A percentile compares a stretch with the other conserved stretches of the same genome.
phyloP scores from a whole-genome alignment of 2,888 invertebrate genomes.

The Tholera decimalis region DNA sequence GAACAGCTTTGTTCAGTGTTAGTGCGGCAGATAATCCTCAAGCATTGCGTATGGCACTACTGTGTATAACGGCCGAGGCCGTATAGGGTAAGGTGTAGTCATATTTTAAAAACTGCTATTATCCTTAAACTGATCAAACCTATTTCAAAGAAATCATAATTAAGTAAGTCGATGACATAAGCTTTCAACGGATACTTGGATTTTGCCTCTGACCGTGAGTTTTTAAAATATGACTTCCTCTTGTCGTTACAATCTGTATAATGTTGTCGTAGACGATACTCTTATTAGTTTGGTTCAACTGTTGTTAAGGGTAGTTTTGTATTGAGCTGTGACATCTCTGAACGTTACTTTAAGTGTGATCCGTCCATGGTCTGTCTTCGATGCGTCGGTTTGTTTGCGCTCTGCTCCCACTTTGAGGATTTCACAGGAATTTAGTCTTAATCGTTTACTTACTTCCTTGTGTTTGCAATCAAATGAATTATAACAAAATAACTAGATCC shows the following conservation, averaged over 20 bases:
- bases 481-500: neutral
- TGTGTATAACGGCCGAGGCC: neutral
- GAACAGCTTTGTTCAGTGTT: neutral
- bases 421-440: slow-evolving; percentile 10
- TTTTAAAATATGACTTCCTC: no score
- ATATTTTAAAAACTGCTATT: neutral
- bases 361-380: slow-evolving; percentile 80
- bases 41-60: slow-evolving; percentile 8
- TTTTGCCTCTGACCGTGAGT: no score
- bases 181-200: no score
- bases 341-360: slow-evolving; percentile 73
- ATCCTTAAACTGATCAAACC: neutral
- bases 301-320: slow-evolving; percentile 46
- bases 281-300: slow-evolving; percentile 11
- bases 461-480: slow-evolving; percentile 8
- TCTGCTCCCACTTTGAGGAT: slow-evolving; percentile 26
- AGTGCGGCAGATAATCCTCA: neutral
- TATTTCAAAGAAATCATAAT: neutral
- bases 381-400: slow-evolving; percentile 50
- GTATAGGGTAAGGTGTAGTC: neutral
- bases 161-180: no score
- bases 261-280: neutral
- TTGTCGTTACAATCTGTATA: neutral
- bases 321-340: slow-evolving; percentile 32
- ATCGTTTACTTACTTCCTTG: slow-evolving; percentile 17